A percentile compares a stretch with the other conserved stretches of the same genome.
phyloP scores from a whole-genome alignment of 2,797 vertebrate species.

The Danio kyathit region DNA sequence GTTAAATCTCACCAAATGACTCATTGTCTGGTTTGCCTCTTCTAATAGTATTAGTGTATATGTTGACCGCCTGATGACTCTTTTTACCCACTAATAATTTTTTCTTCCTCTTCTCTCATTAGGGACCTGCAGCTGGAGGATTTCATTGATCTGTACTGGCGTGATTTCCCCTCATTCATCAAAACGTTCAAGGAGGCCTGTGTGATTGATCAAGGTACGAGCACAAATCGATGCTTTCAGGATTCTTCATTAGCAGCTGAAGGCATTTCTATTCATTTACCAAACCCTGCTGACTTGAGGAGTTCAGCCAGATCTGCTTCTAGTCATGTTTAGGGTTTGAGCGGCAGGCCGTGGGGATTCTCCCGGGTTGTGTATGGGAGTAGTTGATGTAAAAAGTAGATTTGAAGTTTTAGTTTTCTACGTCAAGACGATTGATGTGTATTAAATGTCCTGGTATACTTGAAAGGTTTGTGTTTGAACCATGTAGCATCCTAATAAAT shows the following conservation, averaged over 20 bases:
- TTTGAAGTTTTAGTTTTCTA: not conserved
- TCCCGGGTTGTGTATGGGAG: not conserved
- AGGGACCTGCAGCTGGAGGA: constrained; percentile 92
- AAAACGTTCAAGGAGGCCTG: constrained; percentile 86
- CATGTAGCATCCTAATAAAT: no score
- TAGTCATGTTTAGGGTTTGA: not conserved
- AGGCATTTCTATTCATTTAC: constrained; percentile 50
- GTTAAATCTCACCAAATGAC: not conserved
- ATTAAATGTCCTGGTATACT: not conserved
- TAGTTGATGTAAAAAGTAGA: not conserved
- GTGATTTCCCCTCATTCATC: constrained; percentile 92
- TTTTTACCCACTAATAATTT: constrained; percentile 50
- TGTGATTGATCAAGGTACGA: constrained; percentile 88
- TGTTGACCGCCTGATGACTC: constrained; percentile 66
- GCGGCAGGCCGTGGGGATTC: not conserved
- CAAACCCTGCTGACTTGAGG: constrained; percentile 26
- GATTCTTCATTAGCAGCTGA: constrained; percentile 47
- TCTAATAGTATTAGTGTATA: constrained; percentile 51
- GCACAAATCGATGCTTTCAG: constrained; percentile 38
- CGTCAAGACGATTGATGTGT: no score
- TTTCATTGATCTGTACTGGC: constrained; percentile 95
- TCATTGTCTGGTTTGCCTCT: constrained; percentile 13
- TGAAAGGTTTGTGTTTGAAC: not conserved
- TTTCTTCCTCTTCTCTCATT: constrained; percentile 59
- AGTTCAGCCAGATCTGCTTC: not conserved